These are phyloP conservation scores for Platichthys flesus DNA, from an alignment of 2,113 vertebrate species.

Conservation along the genomic window DNA sequence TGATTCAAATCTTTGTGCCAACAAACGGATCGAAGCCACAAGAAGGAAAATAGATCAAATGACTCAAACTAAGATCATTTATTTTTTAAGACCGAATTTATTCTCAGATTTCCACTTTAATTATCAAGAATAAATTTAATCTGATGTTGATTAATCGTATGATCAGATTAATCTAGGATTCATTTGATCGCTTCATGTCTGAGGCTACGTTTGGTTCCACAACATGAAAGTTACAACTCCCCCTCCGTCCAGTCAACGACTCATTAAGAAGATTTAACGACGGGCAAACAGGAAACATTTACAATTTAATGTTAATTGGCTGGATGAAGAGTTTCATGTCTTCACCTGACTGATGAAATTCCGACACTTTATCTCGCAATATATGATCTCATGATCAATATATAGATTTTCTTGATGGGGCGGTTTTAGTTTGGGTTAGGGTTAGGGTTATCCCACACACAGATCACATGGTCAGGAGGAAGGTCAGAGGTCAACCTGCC, in stretches of 20 bases:
- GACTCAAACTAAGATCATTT: not conserved
- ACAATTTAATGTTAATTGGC: not conserved
- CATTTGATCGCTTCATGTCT: too few species aligned
- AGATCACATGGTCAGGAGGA: not conserved
- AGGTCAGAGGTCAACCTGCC: not conserved
- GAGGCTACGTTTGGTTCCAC: too few species aligned
- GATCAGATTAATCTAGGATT: not conserved
- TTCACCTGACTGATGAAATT: not conserved
- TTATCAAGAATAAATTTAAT: too few species aligned
- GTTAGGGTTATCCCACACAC: not conserved
- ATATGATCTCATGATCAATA: not conserved
- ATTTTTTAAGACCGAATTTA: too few species aligned
- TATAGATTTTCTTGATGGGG: not conserved
- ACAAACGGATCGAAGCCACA: conserved; percentile 13
- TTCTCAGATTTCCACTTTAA: too few species aligned
- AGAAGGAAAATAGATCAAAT: conserved; percentile 1
- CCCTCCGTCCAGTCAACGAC: too few species aligned
- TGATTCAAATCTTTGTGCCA: conserved; percentile 5
- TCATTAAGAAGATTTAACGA: too few species aligned
- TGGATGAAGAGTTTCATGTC: not conserved
- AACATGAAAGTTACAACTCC: too few species aligned
- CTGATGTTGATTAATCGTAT: not conserved
- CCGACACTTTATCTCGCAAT: too few species aligned
- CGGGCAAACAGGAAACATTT: too few species aligned
- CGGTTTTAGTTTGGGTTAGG: not conserved